Percentiles rank a stretch among this genome's conserved stretches.
Conservation (phyloP, 2,797 vertebrate genomes). For the Manis javanica region DNA sequence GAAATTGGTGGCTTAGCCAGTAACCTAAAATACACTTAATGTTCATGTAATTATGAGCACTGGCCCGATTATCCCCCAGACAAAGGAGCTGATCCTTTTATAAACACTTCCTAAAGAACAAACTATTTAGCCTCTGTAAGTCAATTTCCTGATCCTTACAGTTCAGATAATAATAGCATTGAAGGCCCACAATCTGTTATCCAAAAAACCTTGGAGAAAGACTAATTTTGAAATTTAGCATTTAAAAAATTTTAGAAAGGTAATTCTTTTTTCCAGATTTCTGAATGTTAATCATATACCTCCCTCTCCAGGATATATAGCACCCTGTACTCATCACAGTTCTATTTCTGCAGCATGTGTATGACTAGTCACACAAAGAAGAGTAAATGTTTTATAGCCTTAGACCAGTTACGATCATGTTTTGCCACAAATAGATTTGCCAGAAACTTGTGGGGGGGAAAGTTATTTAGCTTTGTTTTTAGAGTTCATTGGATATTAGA, state of each 20-base stretch:
- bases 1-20: background rate
- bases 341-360: background rate
- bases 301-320: background rate
- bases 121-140: background rate
- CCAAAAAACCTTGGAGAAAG: background rate
- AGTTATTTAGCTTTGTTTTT: constrained; percentile 14
- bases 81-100: background rate
- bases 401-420: background rate
- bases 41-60: background rate
- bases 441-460: background rate
- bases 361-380: constrained; percentile 21
- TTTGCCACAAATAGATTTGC: constrained; percentile 30
- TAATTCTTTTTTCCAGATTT: background rate
- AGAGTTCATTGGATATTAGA: background rate
- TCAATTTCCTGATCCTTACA: background rate
- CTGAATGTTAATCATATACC: background rate
- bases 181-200: background rate
- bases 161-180: background rate
- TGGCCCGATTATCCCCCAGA: background rate
- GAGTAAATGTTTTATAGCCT: background rate
- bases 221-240: constrained; percentile 30
- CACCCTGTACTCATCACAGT: constrained; percentile 23
- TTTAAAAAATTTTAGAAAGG: constrained; percentile 46
- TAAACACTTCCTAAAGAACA: background rate
- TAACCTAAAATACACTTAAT: background rate